A percentile compares a stretch with the other conserved stretches of the same genome.
These are phyloP conservation scores for Meganola albula DNA, from an alignment of 2,888 invertebrate genomes.

Conservation along the genomic window DNA sequence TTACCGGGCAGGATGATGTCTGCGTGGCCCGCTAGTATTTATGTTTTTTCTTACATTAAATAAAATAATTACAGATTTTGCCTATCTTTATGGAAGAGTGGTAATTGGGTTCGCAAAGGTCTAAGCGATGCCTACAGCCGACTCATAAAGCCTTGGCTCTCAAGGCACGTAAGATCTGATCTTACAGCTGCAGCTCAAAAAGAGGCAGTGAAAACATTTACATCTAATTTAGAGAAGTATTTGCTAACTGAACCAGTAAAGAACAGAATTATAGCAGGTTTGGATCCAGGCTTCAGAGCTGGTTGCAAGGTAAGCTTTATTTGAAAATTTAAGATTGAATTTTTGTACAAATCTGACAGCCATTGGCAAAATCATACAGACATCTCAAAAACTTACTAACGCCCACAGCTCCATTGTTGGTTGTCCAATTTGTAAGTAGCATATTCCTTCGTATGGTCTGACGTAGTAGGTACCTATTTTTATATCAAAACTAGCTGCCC, in stretches of 20 bases:
- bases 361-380: too few relatives aligned
- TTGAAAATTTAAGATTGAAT: too few relatives aligned
- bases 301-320: constrained; percentile 85
- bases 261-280: constrained; percentile 87
- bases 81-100: constrained; percentile 55
- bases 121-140: constrained; percentile 62
- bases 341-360: too few relatives aligned
- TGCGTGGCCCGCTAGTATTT: not conserved
- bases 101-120: constrained; percentile 59
- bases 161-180: constrained; percentile 83
- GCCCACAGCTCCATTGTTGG: too few relatives aligned
- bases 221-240: constrained; percentile 89
- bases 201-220: constrained; percentile 91
- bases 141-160: constrained; percentile 79
- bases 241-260: constrained; percentile 88
- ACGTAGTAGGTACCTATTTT: too few relatives aligned
- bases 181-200: constrained; percentile 87
- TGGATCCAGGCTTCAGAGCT: constrained; percentile 93
- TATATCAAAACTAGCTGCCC: too few relatives aligned
- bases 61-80: constrained; percentile 46
- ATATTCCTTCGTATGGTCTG: too few relatives aligned
- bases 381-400: too few relatives aligned
- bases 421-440: too few relatives aligned
- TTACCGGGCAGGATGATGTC: not conserved
- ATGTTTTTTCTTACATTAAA: not conserved